phyloP scores from a whole-genome alignment of 2,113 vertebrate genomes.

The Aix galericulata region DNA sequence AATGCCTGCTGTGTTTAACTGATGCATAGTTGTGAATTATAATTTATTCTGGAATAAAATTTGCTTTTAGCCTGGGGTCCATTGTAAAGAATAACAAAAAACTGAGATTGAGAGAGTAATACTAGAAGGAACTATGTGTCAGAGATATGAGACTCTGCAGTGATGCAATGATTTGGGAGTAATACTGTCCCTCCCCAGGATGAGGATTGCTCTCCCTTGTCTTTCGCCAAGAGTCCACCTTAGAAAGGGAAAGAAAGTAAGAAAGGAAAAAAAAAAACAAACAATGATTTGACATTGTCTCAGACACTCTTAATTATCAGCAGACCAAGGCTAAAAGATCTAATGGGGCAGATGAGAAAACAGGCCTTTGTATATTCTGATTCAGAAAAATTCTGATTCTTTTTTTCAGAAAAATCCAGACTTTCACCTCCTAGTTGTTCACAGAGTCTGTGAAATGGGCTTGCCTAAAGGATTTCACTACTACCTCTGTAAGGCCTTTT shows the following conservation, averaged over 20 bases:
- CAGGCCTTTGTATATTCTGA: not conserved
- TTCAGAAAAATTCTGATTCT: not conserved
- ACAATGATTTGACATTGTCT: not conserved
- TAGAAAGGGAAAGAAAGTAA: not conserved
- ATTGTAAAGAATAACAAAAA: not conserved
- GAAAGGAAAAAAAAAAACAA: not conserved
- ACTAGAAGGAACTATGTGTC: not conserved
- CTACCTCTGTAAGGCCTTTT: not conserved
- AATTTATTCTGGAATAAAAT: not conserved
- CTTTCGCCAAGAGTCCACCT: not conserved
- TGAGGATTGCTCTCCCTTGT: not conserved
- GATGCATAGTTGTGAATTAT: not conserved
- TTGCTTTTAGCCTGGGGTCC: not conserved
- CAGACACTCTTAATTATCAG: not conserved
- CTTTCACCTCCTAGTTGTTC: not conserved
- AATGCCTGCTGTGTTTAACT: not conserved
- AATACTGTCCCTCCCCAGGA: not conserved
- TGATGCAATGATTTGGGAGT: not conserved
- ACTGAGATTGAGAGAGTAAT: not conserved
- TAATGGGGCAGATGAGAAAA: not conserved
- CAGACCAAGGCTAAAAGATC: not conserved
- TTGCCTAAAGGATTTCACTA: not conserved
- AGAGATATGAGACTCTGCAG: not conserved
- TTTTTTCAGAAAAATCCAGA: not conserved
- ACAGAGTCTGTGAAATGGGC: not conserved